Base-by-base conservation (phyloP, 2,888 invertebrate species). In the Lasioglossum oenotherae region DNA sequence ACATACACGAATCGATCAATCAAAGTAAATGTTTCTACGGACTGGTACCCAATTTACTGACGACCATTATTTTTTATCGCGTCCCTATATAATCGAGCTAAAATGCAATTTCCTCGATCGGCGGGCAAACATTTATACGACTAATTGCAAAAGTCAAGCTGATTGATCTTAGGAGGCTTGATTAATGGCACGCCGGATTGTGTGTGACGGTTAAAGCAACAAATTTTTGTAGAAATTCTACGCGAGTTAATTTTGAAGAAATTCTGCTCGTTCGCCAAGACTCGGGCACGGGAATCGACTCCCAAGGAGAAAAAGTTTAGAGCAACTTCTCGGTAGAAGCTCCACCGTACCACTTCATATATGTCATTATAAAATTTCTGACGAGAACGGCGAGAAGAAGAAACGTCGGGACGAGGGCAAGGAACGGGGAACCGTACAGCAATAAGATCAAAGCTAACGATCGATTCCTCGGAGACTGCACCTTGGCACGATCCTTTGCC, bases 391-490 rank as follows among this genome's bases (percentile, higher is more conserved):
- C 44, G 80, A 69, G 69, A 44, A 60, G 77, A 38, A 53, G 85
- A 76, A 84, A 67, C 72, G 85, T 31, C 46, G 72, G 60, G 27
- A 31, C 76, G 81, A 72, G 60, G 44, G 75, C 38, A 72, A 67
- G 81, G 81, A 44, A 76, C 35, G 49, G 53, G 10, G 71, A 81
- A 77, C 27, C 64, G 71, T 64, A 46, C 71, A 71, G 71, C 67
- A 82, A 78, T 85, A 76, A 88, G 85, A 88, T 82, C 78, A 87
- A 85, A 87, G 78, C 81, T 87, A 89, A 89, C 89, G 89, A 89
- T 87, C 83, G 88, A 88, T 85, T 86, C 90, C 88, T 86, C 73
- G 79, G 89, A 89, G 90, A 89, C 89, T 91, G 86, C 89, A 91
- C 80, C 86, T 91, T 92, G 89, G 89, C 90, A 90, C 81, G 86